Percentiles rank a stretch among this genome's conserved stretches.
Evolutionary conservation across 2,888 invertebrate genomes (phyloP).

Genomic region (Polydrusus pterygomalis): DNA sequence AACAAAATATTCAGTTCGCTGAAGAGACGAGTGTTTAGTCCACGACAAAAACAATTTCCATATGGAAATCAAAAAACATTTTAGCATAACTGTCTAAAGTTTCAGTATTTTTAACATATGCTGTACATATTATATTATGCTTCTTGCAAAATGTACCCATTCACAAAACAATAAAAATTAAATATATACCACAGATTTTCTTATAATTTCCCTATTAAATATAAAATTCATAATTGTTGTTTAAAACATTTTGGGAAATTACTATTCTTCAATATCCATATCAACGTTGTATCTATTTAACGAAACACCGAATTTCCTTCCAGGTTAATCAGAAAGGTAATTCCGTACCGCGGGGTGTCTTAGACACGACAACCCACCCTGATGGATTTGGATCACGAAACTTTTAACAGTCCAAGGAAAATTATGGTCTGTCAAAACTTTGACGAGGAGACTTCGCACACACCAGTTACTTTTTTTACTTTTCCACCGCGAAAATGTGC

Average conservation of each 20-base stretch:
- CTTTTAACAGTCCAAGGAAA: constrained; percentile 65
- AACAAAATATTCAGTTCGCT: no score
- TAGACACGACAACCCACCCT: constrained; percentile 63
- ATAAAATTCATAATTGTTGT: background rate
- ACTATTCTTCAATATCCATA: background rate
- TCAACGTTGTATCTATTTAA: constrained; percentile 26
- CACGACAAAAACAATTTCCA: no score
- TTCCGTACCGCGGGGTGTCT: constrained; percentile 72
- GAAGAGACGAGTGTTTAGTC: no score
- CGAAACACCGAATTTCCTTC: constrained; percentile 31
- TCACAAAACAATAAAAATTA: no score
- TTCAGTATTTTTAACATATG: no score
- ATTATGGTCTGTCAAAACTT: constrained; percentile 69
- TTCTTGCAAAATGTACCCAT: no score
- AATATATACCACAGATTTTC: no score
- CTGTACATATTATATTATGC: no score
- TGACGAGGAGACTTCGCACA: constrained; percentile 31
- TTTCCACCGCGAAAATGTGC: no score
- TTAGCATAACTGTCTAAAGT: no score
- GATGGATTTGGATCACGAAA: constrained; percentile 68
- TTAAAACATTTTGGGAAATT: background rate
- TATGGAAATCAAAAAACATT: no score
- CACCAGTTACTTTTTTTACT: background rate
- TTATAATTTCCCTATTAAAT: no score
- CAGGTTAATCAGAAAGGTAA: constrained; percentile 68